A percentile compares a stretch with the other conserved stretches of the same genome.
Evolutionary conservation across 2,888 invertebrate genomes (phyloP).

Genomic region (Linnaemya tessellans): DNA sequence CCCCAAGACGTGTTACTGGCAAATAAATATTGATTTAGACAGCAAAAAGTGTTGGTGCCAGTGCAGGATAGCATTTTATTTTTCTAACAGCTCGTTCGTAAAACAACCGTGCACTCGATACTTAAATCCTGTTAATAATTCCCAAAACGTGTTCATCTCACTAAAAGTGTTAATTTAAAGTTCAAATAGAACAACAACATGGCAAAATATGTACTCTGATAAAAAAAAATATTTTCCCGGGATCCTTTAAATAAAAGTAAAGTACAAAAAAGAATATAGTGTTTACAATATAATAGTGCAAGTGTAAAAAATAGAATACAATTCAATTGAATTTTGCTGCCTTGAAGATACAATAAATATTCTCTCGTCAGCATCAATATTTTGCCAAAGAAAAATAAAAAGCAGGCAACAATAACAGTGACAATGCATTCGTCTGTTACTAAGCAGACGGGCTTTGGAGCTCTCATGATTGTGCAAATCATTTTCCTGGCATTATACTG

Average conservation of each 20-base stretch:
- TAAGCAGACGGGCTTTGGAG: slow-evolving; percentile 83
- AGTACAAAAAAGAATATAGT: slow-evolving; percentile 23
- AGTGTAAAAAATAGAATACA: slow-evolving; percentile 2
- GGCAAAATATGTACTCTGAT: slow-evolving; percentile 2
- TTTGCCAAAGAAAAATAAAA: background rate
- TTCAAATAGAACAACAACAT: slow-evolving; percentile 23
- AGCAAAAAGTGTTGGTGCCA: background rate
- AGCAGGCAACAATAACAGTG: slow-evolving; percentile 37
- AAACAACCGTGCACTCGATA: slow-evolving; percentile 37
- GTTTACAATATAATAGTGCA: slow-evolving; percentile 21
- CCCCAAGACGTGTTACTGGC: slow-evolving; percentile 6
- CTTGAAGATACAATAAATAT: slow-evolving; percentile 34
- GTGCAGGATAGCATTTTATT: slow-evolving; percentile 36
- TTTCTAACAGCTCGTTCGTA: background rate
- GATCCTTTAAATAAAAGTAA: slow-evolving; percentile 58
- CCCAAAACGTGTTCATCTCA: slow-evolving; percentile 69
- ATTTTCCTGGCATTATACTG: slow-evolving; percentile 84
- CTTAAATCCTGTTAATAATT: slow-evolving; percentile 67
- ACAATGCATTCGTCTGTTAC: slow-evolving; percentile 81
- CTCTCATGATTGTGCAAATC: slow-evolving; percentile 84
- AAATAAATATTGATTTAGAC: slow-evolving; percentile 1
- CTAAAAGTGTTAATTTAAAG: slow-evolving; percentile 63
- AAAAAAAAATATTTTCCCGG: slow-evolving; percentile 24
- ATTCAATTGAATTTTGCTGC: slow-evolving; percentile 25
- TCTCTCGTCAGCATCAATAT: slow-evolving; percentile 5